phyloP scores from a whole-genome alignment of 2,888 invertebrate genomes.

The Meloe dianella region DNA sequence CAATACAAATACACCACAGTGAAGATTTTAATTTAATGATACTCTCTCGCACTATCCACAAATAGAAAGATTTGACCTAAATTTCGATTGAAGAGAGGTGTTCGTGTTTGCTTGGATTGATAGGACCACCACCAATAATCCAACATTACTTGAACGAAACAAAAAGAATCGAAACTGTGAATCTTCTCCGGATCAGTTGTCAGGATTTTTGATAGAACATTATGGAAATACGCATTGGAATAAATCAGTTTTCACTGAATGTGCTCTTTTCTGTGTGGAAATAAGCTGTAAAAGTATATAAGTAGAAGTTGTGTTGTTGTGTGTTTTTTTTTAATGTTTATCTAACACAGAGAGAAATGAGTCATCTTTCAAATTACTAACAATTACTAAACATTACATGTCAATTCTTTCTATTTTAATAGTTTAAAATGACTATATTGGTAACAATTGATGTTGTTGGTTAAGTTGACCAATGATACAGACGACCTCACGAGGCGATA shows the following conservation, averaged over 20 bases:
- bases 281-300: background rate
- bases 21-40: background rate
- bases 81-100: background rate
- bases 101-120: too few species aligned
- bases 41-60: background rate
- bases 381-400: conserved; percentile 5
- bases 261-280: background rate
- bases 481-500: background rate
- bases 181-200: background rate
- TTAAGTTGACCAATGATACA: conserved; percentile 1
- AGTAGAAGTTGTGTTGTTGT: too few species aligned
- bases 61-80: conserved; percentile 1
- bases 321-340: too few species aligned
- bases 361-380: background rate
- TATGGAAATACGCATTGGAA: background rate
- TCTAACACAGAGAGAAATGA: background rate
- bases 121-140: too few species aligned
- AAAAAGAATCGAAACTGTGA: background rate
- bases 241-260: background rate
- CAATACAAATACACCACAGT: background rate
- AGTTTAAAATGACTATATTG: conserved; percentile 10
- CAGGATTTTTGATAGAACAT: background rate
- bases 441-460: conserved; percentile 1
- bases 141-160: too few species aligned
- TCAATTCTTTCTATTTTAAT: conserved; percentile 11